Evolutionary conservation across 2,797 vertebrate genomes (phyloP), one percentile per base, ranked within the genome.

Genomic region (Onychomys leucogaster): DNA sequence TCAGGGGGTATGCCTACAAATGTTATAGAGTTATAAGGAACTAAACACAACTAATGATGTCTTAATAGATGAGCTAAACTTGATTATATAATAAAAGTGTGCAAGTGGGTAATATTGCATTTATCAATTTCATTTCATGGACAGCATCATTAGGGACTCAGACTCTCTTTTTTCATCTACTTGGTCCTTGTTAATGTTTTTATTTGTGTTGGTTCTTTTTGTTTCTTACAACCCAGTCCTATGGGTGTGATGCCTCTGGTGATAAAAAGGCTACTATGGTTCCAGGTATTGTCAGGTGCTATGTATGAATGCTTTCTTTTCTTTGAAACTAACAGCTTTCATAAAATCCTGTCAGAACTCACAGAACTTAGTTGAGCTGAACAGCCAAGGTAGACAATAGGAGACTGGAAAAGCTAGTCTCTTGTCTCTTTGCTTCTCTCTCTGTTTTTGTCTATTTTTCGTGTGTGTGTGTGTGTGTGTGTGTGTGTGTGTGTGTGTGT

Each of bases 31-130:
- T 2, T 83, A 6, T 61, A 85, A 76, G 16, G n/a, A 89, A 82
- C 57, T 83, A 76, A 94, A 69, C 46, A 2, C 59, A 92, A 57
- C 82, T 69, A 87, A 75, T 78, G 1, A 65, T 73, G 17, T 80
- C 29, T 93, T 93, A 17, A 81, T 69, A 29, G 14, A 77, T 90
- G 32, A 46, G 3, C 32, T 88, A 59, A 89, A 59, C 17, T 90
- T 67, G 67, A 69, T 85, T 95, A 29, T 89, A 34, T 89, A 91
- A 61, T n/a, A 94, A 77, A 32, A 93, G 92, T 32, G 2, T 87
- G 21, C 6, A 41, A 29, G 6, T 77, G 61, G 37, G 10, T 80
- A 17, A 59, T 43, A 21, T 49, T 55, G 0, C 1, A 77, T 90
- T 96, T 19, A 49, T 52, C 96, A 16, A 81, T 89, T 34, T 71